A percentile compares a stretch with the other conserved stretches of the same genome.
Evolutionary conservation across 1,140 invertebrate genomes (phyloP).

Genomic region (Stegodyphus dumicola): DNA sequence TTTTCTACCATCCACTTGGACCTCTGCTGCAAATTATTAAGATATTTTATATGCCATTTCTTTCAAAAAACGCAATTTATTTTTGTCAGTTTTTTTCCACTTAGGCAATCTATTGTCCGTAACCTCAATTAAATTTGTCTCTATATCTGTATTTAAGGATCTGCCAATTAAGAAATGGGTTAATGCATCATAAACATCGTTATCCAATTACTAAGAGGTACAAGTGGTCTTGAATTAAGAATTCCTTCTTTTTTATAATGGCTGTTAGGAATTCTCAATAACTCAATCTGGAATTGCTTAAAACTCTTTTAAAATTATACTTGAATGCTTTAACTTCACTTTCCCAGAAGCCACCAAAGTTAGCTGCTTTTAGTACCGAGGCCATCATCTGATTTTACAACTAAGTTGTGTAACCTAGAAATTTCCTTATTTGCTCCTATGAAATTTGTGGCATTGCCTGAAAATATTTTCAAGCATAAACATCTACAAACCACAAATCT

Average conservation of each 20-base stretch:
- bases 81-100: too few species aligned
- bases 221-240: constrained; percentile 20
- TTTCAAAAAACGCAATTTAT: too few species aligned
- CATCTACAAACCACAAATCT: not conserved
- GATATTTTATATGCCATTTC: too few species aligned
- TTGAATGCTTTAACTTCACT: constrained; percentile 22
- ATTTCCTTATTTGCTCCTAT: not conserved
- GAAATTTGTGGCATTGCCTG: not conserved
- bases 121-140: too few species aligned
- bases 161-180: constrained; percentile 26
- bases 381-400: not conserved
- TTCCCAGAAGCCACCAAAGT: constrained; percentile 42
- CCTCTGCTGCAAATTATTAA: too few species aligned
- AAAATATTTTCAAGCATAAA: not conserved
- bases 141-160: not conserved
- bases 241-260: constrained; percentile 9
- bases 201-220: not conserved
- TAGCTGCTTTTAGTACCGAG: not conserved
- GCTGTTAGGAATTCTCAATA: constrained; percentile 7
- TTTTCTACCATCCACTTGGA: too few species aligned
- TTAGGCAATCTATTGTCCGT: too few species aligned
- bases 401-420: not conserved
- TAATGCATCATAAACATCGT: not conserved
- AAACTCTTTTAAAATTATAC: constrained; percentile 12
- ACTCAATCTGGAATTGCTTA: constrained; percentile 4